Percentiles rank a stretch among this genome's conserved stretches.
Conservation (phyloP, 2,888 invertebrate species). For the Callinectes sapidus region DNA sequence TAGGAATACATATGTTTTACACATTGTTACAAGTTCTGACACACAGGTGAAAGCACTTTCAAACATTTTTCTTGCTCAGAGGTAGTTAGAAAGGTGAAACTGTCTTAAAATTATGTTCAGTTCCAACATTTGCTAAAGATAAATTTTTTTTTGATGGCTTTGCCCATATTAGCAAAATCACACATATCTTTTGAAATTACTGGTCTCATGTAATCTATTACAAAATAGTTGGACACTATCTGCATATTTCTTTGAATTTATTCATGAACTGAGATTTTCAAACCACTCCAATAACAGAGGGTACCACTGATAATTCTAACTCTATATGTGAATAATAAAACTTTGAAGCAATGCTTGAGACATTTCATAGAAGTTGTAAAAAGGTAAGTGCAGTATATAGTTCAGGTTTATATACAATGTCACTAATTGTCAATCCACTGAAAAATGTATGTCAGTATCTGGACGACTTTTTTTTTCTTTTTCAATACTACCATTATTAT, state of each 20-base stretch:
- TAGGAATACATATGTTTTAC: slow-evolving; percentile 1
- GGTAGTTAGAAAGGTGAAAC: slow-evolving; percentile 32
- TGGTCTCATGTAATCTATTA: not conserved
- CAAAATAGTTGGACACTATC: not conserved
- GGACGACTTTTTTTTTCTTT: no score
- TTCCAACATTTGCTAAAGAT: not conserved
- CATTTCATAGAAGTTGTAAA: no score
- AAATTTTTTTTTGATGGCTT: not conserved
- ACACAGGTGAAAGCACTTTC: not conserved
- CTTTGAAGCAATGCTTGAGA: no score
- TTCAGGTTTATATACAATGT: no score
- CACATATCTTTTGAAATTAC: not conserved
- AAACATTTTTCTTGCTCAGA: slow-evolving; percentile 32
- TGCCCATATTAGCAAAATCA: not conserved
- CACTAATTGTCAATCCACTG: no score
- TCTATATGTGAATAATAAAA: no score
- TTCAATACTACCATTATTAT: no score
- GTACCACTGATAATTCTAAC: no score
- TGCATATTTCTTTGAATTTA: not conserved
- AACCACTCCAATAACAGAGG: not conserved
- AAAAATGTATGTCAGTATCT: no score
- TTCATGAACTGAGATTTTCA: not conserved
- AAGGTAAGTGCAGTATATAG: no score
- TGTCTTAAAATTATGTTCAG: not conserved
- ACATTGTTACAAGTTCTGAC: not conserved